These are phyloP conservation scores for Fukomys damarensis DNA, from an alignment of 2,113 vertebrate species.

Conservation along the genomic window DNA sequence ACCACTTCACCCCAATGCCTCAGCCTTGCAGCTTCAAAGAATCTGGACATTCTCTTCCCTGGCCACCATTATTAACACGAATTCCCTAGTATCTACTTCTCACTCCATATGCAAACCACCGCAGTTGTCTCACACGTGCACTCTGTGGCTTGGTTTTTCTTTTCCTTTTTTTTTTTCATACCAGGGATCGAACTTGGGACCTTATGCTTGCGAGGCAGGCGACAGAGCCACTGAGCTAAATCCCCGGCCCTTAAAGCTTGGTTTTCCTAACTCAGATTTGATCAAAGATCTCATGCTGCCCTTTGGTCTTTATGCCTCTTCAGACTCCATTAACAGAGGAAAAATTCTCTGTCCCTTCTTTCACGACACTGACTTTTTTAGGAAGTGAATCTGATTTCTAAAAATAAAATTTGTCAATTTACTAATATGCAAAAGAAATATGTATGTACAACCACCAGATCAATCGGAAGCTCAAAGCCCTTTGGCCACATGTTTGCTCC, in stretches of 20 bases:
- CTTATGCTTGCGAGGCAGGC: too few species aligned
- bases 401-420: slow-evolving; percentile 37
- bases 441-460: neutral
- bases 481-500: neutral
- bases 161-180: too few species aligned
- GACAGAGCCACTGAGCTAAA: too few species aligned
- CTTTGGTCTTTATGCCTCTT: neutral
- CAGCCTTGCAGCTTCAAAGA: neutral
- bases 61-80: neutral
- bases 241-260: too few species aligned
- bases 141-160: neutral
- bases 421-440: neutral
- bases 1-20: neutral
- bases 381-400: slow-evolving; percentile 10
- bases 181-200: too few species aligned
- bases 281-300: neutral
- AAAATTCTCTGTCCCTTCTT: neutral
- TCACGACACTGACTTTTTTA: neutral
- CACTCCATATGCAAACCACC: neutral
- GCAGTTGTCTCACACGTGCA: neutral
- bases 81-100: neutral
- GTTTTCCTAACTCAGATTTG: neutral
- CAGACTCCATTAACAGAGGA: neutral
- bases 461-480: neutral
- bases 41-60: neutral